phyloP scores from a whole-genome alignment of 2,888 invertebrate species.

The Cyaniris semiargus region DNA sequence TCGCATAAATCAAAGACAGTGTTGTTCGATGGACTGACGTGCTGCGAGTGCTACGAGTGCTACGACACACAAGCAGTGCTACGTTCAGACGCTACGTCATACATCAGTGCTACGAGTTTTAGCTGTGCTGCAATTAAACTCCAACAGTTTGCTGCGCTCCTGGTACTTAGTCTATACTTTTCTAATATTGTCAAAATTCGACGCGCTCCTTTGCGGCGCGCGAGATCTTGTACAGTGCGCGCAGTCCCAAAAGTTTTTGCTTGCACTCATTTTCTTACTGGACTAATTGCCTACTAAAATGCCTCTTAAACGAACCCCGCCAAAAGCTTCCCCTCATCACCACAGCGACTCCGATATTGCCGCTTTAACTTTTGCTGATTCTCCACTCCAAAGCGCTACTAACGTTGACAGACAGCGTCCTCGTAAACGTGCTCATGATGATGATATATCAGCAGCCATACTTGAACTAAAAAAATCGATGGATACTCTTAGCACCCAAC shows the following conservation, averaged over 20 bases:
- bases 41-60: no score
- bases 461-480: background rate
- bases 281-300: background rate
- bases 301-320: background rate
- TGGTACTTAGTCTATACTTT: background rate
- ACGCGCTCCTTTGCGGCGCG: no score
- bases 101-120: background rate
- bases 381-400: background rate
- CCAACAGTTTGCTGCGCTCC: background rate
- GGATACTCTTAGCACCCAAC: background rate
- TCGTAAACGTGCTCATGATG: background rate
- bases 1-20: background rate
- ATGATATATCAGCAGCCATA: background rate
- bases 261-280: background rate
- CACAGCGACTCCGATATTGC: background rate
- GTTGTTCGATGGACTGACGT: background rate
- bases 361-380: background rate
- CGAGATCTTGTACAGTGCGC: background rate
- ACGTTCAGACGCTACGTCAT: background rate
- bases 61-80: background rate
- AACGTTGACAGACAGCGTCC: constrained; percentile 5
- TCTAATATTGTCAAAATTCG: background rate
- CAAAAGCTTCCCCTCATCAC: background rate
- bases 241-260: background rate
- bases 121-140: background rate